Base-by-base conservation (phyloP, 2,113 vertebrate genomes). In the Mystacornis crossleyi region DNA sequence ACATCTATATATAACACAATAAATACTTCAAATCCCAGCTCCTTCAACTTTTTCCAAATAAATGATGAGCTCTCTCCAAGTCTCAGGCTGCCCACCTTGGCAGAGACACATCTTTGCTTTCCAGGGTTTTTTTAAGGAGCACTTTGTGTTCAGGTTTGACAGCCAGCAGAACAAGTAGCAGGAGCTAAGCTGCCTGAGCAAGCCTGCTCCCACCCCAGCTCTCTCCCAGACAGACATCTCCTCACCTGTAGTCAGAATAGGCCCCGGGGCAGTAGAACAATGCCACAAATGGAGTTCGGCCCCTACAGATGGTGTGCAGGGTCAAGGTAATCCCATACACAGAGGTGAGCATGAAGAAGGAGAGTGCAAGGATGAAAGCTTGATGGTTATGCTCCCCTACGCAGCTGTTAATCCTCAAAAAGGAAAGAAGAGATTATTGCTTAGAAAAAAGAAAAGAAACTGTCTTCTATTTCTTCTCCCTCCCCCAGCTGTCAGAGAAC, bases 361-460 rank as follows among this genome's bases (percentile, higher is more conserved):
- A 88, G 54, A 99, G 99, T 5, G 98, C 99, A 88, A 99, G 98
- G 95, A 99, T 98, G 97, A 99, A 99, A 81, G 98, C 99, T 93
- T 98, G 98, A 96, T 99, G 99, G 96, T 99, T 99, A 92, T 98
- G 98, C 97, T 99, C 99, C 69, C 99, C 99, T 93, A 99, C 99
- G 55, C 99, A 99, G 98, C 98, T 99, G 98, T 99, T 99, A 97
- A 99, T 99, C 99, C 99, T 99, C 97, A 92, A 98, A 95, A 94
- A 95, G 84, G 97, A 54, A 86, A 85, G 38, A 79, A 92, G 19
- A 91, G 11, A 86, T 89, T 85, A 90, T 95, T 23, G 17, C 62
- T 95, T 87, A n/a, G n/a, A 75, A 65, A 71, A 50, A 87, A 40
- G 17, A 78, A 85, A 77, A 72, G 5, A 21, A 78, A 26, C 12